Base-by-base conservation (phyloP, 2,797 vertebrate species). In the Eurystomus glaucurus region DNA sequence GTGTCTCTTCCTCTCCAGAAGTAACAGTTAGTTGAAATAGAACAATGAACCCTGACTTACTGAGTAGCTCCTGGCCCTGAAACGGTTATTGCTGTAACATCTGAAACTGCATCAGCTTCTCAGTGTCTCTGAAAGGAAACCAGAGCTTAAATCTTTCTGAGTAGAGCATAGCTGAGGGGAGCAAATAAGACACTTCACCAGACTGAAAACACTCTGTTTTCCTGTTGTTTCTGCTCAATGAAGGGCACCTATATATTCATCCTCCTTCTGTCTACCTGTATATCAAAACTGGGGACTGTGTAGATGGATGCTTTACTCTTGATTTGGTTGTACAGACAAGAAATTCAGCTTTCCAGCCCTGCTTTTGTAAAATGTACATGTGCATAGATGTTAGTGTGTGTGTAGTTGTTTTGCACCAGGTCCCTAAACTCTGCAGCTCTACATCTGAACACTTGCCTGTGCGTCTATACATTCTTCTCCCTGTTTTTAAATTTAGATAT, bases 41-140 rank as follows among this genome's bases (percentile, higher is more conserved):
- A 75, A 46, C 2, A 3, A 33, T 2, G 2, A 33, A 33, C 11
- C 20, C 33, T 12, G 41, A 31, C 0, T 1, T 50, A 21, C 58
- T 57, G 86, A 91, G 51, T 19, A 58, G 35, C 37, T 79, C 91
- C 91, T 71, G 84, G 51, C 57, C 17, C 65, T 71, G 33, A 51
- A 68, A 81, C 2, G 1, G 41, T 72, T 68, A 26, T 31, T 85
- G 45, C 8, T 60, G 13, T 62, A 58, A 61, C 2, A 5, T 4
- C 29, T 62, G 70, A 77, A 89, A 54, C 71, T n/a, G 7, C 55
- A 28, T 55, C 66, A 75, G 13, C n/a, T 75, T 43, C 57, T 75
- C 45, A 58, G 62, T 23, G 35, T 31, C 28, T 82, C 66, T n/a
- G 48, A 72, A 50, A 68, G 45, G 43, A 58, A 76, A 55, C 11